Evolutionary conservation across 2,888 invertebrate genomes (phyloP), one percentile per base, ranked within the genome.

Genomic region (Tuberolachnus salignus): DNA sequence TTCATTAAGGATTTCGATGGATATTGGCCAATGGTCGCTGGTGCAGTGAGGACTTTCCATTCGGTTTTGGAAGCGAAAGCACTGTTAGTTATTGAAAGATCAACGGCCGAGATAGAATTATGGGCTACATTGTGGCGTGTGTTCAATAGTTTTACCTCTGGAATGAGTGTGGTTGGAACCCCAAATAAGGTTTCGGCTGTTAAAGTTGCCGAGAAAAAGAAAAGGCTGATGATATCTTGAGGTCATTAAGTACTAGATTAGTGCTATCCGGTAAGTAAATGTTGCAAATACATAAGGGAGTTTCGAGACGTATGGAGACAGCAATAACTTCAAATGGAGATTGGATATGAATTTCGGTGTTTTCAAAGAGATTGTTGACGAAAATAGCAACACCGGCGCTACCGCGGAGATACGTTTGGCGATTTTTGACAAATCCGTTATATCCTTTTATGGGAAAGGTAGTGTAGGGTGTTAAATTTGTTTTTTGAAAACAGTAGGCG

Each of bases 51-150:
- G 0, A 70, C 55, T 3, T 70, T 55, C 70, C 55, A 70, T 70
- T 70, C 55, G 44, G 42, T 70, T 44, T 57, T 55, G 8, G 70
- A 55, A 0, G 55, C 55, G 8, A 70, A 55, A 4, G 55, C n/a
- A 13, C 70, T 70, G 55, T 57, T 70, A 21, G 55, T 4, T 70
- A 70, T 70, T 55, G 70, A 42, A 21, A 70, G 55, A 44, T 70
- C 42, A 21, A 70, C 55, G 14, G 55, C 55, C 3, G 55, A 70
- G 8, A 70, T 13, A 21, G 70, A 70, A 0, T 55, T 70, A 14
- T 70, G 42, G 21, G 70, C 13, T 70, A 55, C 55, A 42, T 70
- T 55, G 19, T 70, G 42, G 2, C 55, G 55, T 1, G 70, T 70
- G 26, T 55, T 70, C 70, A 13, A 70, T 57, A 13, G 13, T 70